Evolutionary conservation across 2,797 vertebrate species (phyloP), one percentile per base, ranked within the genome.

Genomic region (Esox masquinongy): DNA sequence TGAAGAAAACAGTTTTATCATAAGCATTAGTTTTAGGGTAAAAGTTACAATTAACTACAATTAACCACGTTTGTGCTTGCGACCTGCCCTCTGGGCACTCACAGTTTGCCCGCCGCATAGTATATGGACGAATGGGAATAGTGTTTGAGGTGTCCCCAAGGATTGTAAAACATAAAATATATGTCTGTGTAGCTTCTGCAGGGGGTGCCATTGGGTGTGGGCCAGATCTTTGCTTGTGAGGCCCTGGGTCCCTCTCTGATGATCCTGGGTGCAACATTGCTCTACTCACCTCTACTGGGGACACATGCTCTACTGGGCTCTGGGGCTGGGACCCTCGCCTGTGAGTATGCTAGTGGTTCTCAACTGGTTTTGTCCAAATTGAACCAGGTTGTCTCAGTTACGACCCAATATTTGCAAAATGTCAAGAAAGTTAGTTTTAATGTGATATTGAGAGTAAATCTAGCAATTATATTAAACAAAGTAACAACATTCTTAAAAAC

Each of bases 141-240:
- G 29, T 53, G 64, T 75, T 39, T 39, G 7, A 39, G 36, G 34
- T 59, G 31, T 68, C 43, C 68, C 36, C 2, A 39, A 39, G 7
- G 2, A 39, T 39, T 2, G 12, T 14, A 47, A 12, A 47, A 47
- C 12, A 47, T 47, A 47, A 47, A 0, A 61, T 36, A 26, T 61
- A 74, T 68, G 81, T 73, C 74, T 43, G 5, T 50, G 64, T 80
- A 95, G 94, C 84, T 94, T 14, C 64, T 93, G 3, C 84, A 67
- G 80, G 93, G 93, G 51, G 86, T 93, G 75, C 80, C 89, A 68
- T 79, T 93, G 16, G 93, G 93, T 0, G 91, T 94, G 72, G 93
- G 94, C 71, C 94, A 94, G 88, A 92, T 94, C 78, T 95, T 83
- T n/a, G 89, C 91, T 59, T 94, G 93, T 79, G 87, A 31, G 17